Conservation (phyloP, 2,888 invertebrate species). For the Auanema freiburgensis region DNA sequence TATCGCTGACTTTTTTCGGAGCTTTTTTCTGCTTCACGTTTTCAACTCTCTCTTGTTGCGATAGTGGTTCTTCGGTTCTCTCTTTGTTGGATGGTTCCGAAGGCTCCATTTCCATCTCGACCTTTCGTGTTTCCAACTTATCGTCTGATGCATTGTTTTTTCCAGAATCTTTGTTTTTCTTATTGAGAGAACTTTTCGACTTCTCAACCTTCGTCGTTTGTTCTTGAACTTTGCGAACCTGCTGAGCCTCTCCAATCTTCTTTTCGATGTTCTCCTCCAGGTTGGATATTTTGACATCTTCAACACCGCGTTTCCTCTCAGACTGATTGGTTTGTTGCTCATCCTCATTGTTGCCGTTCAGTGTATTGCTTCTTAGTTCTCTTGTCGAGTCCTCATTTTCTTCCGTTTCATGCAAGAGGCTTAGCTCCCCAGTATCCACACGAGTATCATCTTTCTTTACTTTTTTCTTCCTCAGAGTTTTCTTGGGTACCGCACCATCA, state of each 20-base stretch:
- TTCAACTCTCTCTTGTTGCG: neutral
- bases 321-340: too few species aligned
- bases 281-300: neutral
- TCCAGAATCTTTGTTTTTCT: constrained; percentile 14
- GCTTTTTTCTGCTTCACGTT: constrained; percentile 16
- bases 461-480: too few species aligned
- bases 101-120: constrained; percentile 14
- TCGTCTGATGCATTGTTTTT: too few species aligned
- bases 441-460: too few species aligned
- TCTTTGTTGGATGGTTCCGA: constrained; percentile 8
- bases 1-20: constrained; percentile 16
- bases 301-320: neutral
- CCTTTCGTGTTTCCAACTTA: too few species aligned
- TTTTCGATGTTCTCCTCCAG: too few species aligned
- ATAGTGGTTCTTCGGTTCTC: constrained; percentile 10
- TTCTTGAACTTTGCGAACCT: neutral
- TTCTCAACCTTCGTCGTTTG: neutral
- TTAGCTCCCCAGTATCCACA: too few species aligned
- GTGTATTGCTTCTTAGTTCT: too few species aligned
- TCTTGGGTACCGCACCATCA: too few species aligned
- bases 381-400: constrained; percentile 13
- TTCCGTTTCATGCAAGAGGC: too few species aligned
- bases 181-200: constrained; percentile 21
- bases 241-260: neutral
- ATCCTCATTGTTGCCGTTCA: too few species aligned